phyloP scores from a whole-genome alignment of 2,888 invertebrate genomes.

The Hemithea aestivaria region DNA sequence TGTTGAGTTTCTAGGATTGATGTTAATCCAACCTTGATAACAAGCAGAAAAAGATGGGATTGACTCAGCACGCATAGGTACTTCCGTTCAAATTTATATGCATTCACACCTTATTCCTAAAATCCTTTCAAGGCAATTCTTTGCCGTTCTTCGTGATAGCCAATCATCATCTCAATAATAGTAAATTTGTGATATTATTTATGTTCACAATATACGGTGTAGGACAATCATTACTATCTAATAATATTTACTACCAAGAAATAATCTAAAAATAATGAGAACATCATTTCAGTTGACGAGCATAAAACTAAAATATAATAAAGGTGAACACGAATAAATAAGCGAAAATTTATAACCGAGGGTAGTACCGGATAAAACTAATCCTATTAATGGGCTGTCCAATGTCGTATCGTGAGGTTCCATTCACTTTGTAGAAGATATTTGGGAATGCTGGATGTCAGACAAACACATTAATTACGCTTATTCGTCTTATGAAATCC shows the following conservation, averaged over 20 bases:
- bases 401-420: slow-evolving; percentile 27
- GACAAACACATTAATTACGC: slow-evolving; percentile 12
- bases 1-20: too few species aligned
- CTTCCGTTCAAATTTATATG: too few species aligned
- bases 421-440: slow-evolving; percentile 42
- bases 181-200: too few species aligned
- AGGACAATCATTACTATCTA: background rate
- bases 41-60: too few species aligned
- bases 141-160: too few species aligned
- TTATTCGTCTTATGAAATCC: slow-evolving; percentile 16
- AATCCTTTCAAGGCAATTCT: too few species aligned
- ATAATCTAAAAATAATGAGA: slow-evolving; percentile 21
- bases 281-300: slow-evolving; percentile 19
- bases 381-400: slow-evolving; percentile 42
- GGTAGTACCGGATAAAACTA: slow-evolving; percentile 42
- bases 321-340: slow-evolving; percentile 27
- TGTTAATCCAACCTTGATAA: too few species aligned
- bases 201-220: too few species aligned
- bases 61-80: too few species aligned
- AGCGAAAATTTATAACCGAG: slow-evolving; percentile 17
- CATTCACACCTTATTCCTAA: too few species aligned
- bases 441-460: slow-evolving; percentile 41
- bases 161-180: too few species aligned
- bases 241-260: slow-evolving; percentile 4
- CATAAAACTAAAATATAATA: slow-evolving; percentile 29